A percentile compares a stretch with the other conserved stretches of the same genome.
Conservation (phyloP, 2,888 invertebrate species). For the Polyommatus icarus region DNA sequence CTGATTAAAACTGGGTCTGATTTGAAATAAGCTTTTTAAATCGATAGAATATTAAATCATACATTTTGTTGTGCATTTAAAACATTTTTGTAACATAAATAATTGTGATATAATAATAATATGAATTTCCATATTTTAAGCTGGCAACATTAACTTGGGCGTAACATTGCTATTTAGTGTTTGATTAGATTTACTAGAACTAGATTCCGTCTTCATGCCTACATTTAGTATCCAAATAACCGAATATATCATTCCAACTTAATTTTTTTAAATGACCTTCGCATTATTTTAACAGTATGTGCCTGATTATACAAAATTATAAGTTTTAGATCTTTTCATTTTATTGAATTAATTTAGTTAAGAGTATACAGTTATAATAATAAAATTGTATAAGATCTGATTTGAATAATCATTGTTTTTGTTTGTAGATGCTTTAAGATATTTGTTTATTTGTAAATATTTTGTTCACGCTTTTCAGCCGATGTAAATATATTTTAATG, state of each 20-base stretch:
- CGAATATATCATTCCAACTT: constrained; percentile 16
- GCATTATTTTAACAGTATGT: constrained; percentile 37
- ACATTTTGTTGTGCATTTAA: constrained; percentile 50
- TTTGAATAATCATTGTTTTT: constrained; percentile 40
- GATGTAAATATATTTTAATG: constrained; percentile 55
- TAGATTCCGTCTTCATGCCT: constrained; percentile 22
- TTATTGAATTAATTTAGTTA: constrained; percentile 35
- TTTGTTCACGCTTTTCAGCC: constrained; percentile 39
- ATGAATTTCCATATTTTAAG: constrained; percentile 43
- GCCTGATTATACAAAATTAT: constrained; percentile 35
- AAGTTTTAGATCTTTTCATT: constrained; percentile 34
- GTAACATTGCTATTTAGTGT: constrained; percentile 30
- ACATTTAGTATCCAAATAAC: not conserved
- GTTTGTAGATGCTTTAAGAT: constrained; percentile 27
- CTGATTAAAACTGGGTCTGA: not conserved
- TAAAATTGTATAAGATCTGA: constrained; percentile 38
- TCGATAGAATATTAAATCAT: not conserved
- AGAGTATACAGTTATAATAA: constrained; percentile 34
- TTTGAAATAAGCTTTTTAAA: not conserved
- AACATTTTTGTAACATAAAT: constrained; percentile 60
- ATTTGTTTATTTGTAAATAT: constrained; percentile 48
- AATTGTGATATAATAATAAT: constrained; percentile 55
- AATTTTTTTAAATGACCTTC: constrained; percentile 37
- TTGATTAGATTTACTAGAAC: constrained; percentile 23
- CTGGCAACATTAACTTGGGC: constrained; percentile 36